Conservation (phyloP, 1,140 invertebrate genomes). For the Belonocnema kinseyi region DNA sequence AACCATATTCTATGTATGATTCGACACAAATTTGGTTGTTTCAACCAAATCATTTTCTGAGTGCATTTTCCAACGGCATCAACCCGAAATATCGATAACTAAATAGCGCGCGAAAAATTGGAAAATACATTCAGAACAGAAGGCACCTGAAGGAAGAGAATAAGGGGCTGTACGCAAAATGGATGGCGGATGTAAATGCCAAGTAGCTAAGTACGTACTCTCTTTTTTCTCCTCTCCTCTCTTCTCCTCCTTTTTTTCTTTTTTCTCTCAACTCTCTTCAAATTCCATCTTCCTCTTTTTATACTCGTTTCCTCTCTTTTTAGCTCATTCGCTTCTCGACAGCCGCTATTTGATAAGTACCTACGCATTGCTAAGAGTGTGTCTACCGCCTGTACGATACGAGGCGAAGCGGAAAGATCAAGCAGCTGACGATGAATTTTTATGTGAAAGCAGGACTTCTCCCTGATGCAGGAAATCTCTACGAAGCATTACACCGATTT, state of each 20-base stretch:
- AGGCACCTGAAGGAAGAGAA: conserved; percentile 56
- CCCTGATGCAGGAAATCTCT: background rate
- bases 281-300: conserved; percentile 5
- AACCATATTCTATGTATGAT: too few relatives aligned
- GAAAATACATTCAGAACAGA: conserved; percentile 32
- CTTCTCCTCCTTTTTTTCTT: background rate
- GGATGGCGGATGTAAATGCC: conserved; percentile 65
- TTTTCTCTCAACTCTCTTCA: background rate
- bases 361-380: conserved; percentile 49
- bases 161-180: conserved; percentile 56
- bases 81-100: too few relatives aligned
- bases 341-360: conserved; percentile 53
- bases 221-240: conserved; percentile 16
- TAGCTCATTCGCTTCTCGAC: conserved; percentile 28
- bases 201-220: conserved; percentile 58
- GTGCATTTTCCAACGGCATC: too few relatives aligned
- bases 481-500: conserved; percentile 1
- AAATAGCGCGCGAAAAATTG: too few relatives aligned
- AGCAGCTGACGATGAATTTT: conserved; percentile 57
- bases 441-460: conserved; percentile 36
- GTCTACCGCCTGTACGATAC: conserved; percentile 40
- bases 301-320: conserved; percentile 1
- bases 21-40: too few relatives aligned
- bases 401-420: conserved; percentile 55
- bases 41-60: too few relatives aligned